Evolutionary conservation across 2,797 vertebrate species (phyloP), one percentile per base, ranked within the genome.

Genomic region (Myotis vivesi): DNA sequence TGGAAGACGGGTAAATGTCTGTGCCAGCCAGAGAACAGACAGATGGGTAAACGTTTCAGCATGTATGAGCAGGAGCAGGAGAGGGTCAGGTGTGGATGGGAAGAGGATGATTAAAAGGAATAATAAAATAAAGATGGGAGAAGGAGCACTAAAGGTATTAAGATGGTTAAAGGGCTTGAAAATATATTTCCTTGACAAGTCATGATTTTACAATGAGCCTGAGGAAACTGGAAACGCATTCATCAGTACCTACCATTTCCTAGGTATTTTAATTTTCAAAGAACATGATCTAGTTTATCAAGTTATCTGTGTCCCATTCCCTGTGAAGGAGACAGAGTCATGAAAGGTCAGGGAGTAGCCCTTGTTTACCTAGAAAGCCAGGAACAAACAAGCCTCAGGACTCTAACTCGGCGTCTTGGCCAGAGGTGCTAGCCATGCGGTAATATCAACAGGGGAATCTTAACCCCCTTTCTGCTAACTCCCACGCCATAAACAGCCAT

Each of bases 181-280:
- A 75, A 36, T 55, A 19, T 20, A 8, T 82, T 94, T 69, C 30
- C 38, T 88, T 3, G 2, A 55, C 49, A 81, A 92, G 72, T 85
- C 59, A 66, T 46, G 30, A 59, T 75, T 91, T 90, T 55, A 86
- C 49, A 76, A 38, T 53, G 41, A 89, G 23, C 20, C 38, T 19
- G n/a, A 83, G 30, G 71, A 84, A 90, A 62, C 2, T 62, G 15
- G 51, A 93, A 76, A 88, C 36, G 51, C 30, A 33, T 51, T 73
- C 59, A 59, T 3, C 15, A 13, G 6, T 17, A n/a, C 30, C 41
- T 53, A 88, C 23, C 55, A 10, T 87, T 82, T 87, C 4, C n/a
- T 77, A 73, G 44, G n/a, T 64, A 71, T 64, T 95, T 92, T 66
- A 38, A 88, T 91, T 87, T 91, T 69, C 11, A 88, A 90, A 80